Evolutionary conservation across 2,797 vertebrate species (phyloP), one percentile per base, ranked within the genome.

Genomic region (Protosalanx chinensis): DNA sequence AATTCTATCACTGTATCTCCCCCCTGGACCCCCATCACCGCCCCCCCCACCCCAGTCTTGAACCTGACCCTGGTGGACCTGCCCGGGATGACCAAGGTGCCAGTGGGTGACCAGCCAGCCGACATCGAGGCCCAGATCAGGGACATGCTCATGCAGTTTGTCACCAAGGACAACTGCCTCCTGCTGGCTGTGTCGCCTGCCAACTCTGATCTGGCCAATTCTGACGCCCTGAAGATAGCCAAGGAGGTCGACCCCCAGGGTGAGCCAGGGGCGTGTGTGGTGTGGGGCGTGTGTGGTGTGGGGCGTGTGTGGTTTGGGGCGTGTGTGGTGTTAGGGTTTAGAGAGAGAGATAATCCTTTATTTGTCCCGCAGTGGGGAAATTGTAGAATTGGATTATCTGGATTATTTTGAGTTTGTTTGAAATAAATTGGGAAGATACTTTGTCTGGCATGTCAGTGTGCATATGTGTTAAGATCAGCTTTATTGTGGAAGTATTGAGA

Each of bases 51-150:
- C 7, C 27, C 81, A 96, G 95, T 96, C 73, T 83, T 96, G 86
- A 95, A 95, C 82, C 84, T 96, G 87, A 94, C 95, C 16, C 81
- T 96, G 80, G 93, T 96, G 79, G 95, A 96, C 82, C 86, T 96
- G 20, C 95, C 95, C 0, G 95, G 95, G 30, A 95, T 96, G 94
- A 96, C 95, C 61, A 96, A 96, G 80, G 93, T 96, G 23, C 92
- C 95, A 0, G 95, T 96, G n/a, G 95, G 95, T 1, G 95, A 96
- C 85, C 95, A 96, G 71, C 95, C 95, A 0, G 74, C 80, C 0
- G 95, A 96, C 84, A 96, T 96, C 0, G 95, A 96, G 86, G 91
- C 92, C 81, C 94, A 95, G 90, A 96, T 96, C 78, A 85, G 90
- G 51, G 95, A 96, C 2, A 96, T 96, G 95, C 89, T 96, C 4